A percentile compares a stretch with the other conserved stretches of the same genome.
Evolutionary conservation across 2,797 vertebrate genomes (phyloP).

Genomic region (Botia almorhae): DNA sequence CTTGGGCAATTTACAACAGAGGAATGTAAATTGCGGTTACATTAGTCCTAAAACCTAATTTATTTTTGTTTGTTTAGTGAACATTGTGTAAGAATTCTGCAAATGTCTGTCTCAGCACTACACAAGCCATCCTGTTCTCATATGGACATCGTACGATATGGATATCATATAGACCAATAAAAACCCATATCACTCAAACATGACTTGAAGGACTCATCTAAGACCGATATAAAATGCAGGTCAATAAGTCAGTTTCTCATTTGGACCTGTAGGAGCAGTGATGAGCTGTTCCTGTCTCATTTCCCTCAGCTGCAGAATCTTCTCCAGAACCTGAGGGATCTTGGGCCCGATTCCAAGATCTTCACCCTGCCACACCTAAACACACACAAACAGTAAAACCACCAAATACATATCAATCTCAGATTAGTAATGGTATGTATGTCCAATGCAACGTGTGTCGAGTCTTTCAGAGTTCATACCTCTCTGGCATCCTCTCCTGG

Average conservation of each 20-base stretch:
- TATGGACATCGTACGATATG: too few relatives aligned
- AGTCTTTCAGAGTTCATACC: constrained; percentile 64
- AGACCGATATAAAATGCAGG: not conserved
- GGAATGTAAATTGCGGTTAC: too few relatives aligned
- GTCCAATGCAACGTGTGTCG: not conserved
- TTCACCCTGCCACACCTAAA: constrained; percentile 79
- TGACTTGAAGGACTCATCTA: not conserved
- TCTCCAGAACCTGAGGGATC: constrained; percentile 93
- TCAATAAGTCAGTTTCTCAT: not conserved
- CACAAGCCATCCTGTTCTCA: too few relatives aligned
- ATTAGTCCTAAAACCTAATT: too few relatives aligned
- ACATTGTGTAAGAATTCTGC: too few relatives aligned
- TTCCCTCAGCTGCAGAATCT: constrained; percentile 94
- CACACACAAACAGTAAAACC: not conserved
- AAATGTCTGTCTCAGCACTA: too few relatives aligned
- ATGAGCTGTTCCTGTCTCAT: constrained; percentile 90
- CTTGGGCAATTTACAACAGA: too few relatives aligned
- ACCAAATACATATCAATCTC: not conserved
- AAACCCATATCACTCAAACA: not conserved
- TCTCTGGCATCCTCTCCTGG: constrained; percentile 89
- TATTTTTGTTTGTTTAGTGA: too few relatives aligned
- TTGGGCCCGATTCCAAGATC: constrained; percentile 86
- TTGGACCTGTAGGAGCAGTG: constrained; percentile 72
- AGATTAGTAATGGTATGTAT: not conserved
- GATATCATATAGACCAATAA: too few relatives aligned